Evolutionary conservation across 2,797 vertebrate species (phyloP).

Genomic region (Anableps anableps): DNA sequence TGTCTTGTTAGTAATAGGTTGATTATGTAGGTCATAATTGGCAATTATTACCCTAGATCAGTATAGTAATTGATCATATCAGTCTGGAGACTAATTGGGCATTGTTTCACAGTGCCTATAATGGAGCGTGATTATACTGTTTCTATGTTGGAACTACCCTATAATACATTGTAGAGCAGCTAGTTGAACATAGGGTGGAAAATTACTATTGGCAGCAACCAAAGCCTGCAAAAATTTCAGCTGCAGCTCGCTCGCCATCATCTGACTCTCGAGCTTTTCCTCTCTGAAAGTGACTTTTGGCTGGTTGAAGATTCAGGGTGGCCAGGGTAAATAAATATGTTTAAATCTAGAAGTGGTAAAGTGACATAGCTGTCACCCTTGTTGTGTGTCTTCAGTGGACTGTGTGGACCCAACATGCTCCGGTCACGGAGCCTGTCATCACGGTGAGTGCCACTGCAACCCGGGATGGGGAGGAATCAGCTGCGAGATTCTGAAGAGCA

Average conservation of each 20-base stretch:
- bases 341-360: constrained; percentile 39
- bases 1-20: constrained; percentile 61
- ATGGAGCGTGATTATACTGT: constrained; percentile 68
- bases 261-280: constrained; percentile 22
- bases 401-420: constrained; percentile 94
- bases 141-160: constrained; percentile 55
- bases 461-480: constrained; percentile 93
- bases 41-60: constrained; percentile 70
- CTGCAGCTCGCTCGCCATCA: constrained; percentile 34
- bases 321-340: constrained; percentile 36
- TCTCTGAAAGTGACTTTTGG: constrained; percentile 33
- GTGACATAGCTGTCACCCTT: constrained; percentile 28
- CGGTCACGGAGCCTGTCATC: constrained; percentile 92
- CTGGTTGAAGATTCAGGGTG: constrained; percentile 31
- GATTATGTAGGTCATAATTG: constrained; percentile 68
- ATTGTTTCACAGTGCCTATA: constrained; percentile 55
- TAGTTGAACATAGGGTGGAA: constrained; percentile 49
- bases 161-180: constrained; percentile 54
- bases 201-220: constrained; percentile 48
- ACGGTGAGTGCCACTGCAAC: constrained; percentile 95
- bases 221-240: constrained; percentile 38
- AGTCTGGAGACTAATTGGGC: constrained; percentile 65
- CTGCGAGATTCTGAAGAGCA: constrained; percentile 93
- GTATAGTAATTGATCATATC: constrained; percentile 72
- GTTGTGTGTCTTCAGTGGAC: constrained; percentile 82